A percentile compares a stretch with the other conserved stretches of the same genome.
These are phyloP conservation scores for Enteromius afrohamiltoni DNA, from an alignment of 2,797 vertebrate species.

Conservation along the genomic window DNA sequence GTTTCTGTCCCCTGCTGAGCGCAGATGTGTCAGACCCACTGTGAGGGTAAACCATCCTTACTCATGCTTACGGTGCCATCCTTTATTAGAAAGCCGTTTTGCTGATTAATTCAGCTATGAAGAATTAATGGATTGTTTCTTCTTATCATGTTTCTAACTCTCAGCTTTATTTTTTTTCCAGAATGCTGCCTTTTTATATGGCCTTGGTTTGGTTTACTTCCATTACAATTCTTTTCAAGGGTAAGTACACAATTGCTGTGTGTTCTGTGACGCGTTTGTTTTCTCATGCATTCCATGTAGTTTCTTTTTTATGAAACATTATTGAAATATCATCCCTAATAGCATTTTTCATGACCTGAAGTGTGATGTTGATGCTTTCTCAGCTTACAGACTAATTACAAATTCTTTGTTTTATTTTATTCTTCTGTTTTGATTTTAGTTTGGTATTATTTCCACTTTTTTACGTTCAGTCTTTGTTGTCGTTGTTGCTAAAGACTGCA, in stretches of 20 bases:
- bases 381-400: background rate
- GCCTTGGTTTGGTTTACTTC: conserved; percentile 99
- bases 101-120: background rate
- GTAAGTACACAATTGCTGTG: conserved; percentile 81
- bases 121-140: background rate
- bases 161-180: conserved; percentile 69
- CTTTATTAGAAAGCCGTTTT: background rate
- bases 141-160: background rate
- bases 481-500: background rate
- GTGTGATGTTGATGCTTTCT: conserved; percentile 30
- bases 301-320: background rate
- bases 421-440: background rate
- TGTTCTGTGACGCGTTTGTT: conserved; percentile 15
- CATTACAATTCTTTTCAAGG: conserved; percentile 99
- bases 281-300: background rate
- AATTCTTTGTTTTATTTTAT: background rate
- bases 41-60: background rate
- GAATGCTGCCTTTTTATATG: conserved; percentile 99
- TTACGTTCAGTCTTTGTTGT: background rate
- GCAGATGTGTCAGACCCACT: background rate
- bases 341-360: conserved; percentile 15
- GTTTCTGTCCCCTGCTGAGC: background rate
- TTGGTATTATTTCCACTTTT: background rate
- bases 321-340: conserved; percentile 14
- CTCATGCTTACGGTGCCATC: background rate